Conservation (phyloP, 2,888 invertebrate genomes). For the Parasteatoda lunata region DNA sequence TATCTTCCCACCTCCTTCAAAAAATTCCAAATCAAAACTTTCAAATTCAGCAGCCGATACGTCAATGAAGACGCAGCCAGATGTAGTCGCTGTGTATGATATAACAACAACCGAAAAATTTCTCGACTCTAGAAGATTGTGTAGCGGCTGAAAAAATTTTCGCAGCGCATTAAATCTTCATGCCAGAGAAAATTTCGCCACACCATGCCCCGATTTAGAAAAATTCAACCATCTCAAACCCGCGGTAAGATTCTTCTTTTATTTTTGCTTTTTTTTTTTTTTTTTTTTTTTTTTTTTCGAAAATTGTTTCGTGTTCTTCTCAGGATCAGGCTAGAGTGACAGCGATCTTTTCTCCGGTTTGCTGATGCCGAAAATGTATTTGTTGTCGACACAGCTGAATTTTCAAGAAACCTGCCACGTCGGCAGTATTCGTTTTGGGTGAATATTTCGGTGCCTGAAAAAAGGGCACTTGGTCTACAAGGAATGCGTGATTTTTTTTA, state of each 20-base stretch:
- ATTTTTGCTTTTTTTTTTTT: neutral
- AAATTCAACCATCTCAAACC: neutral
- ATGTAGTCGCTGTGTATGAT: slow-evolving; percentile 37
- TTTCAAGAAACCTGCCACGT: slow-evolving; percentile 22
- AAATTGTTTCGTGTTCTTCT: slow-evolving; percentile 38
- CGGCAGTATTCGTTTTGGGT: slow-evolving; percentile 31
- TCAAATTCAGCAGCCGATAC: slow-evolving; percentile 38
- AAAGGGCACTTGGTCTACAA: neutral
- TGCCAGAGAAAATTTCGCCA: slow-evolving; percentile 48
- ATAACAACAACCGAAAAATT: slow-evolving; percentile 40
- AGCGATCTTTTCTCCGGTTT: slow-evolving; percentile 28
- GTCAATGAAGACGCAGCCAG: slow-evolving; percentile 35
- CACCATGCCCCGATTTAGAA: neutral
- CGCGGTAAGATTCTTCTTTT: neutral
- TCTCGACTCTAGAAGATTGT: neutral
- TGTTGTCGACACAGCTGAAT: slow-evolving; percentile 61
- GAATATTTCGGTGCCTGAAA: slow-evolving; percentile 12
- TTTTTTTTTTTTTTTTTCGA: slow-evolving; percentile 30
- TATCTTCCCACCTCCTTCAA: neutral
- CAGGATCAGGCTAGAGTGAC: slow-evolving; percentile 17
- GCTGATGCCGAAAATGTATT: slow-evolving; percentile 58
- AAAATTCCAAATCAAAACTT: slow-evolving; percentile 15
- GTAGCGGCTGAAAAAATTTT: slow-evolving; percentile 36
- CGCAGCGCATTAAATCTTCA: slow-evolving; percentile 55
- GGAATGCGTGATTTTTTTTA: neutral